These are phyloP conservation scores for Stenolophus ochropezus DNA, from an alignment of 2,888 invertebrate genomes.

Conservation along the genomic window DNA sequence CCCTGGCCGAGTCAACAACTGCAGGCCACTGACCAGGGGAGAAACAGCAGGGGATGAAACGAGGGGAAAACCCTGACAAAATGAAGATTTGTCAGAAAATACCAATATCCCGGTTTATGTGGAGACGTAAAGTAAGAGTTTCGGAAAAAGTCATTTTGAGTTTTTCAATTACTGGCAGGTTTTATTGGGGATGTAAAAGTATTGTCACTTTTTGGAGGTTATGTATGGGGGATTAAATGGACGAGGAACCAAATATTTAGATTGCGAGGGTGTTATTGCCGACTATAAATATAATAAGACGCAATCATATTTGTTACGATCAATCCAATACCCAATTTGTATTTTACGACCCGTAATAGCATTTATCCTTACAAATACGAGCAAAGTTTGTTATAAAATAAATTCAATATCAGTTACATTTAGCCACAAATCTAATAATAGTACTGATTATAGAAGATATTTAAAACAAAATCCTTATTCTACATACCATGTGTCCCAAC, in stretches of 20 bases:
- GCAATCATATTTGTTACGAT: not conserved
- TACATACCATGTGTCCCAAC: no score
- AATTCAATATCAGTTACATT: no score
- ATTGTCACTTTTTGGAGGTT: slow-evolving; percentile 46
- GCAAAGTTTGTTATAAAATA: no score
- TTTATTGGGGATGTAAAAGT: slow-evolving; percentile 45
- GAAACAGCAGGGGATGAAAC: slow-evolving; percentile 7
- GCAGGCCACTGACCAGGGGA: slow-evolving; percentile 2
- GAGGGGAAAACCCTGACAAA: slow-evolving; percentile 43
- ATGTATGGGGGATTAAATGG: slow-evolving; percentile 47
- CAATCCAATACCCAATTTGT: no score
- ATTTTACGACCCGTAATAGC: no score
- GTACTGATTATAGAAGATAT: no score
- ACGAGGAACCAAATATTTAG: slow-evolving; percentile 13
- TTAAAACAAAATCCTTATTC: no score
- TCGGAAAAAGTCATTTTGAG: slow-evolving; percentile 50
- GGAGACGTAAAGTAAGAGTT: slow-evolving; percentile 32
- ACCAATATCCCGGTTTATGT: slow-evolving; percentile 59
- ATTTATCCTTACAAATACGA: no score
- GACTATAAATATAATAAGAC: not conserved
- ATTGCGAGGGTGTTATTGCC: not conserved
- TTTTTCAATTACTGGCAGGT: slow-evolving; percentile 47
- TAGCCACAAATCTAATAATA: no score
- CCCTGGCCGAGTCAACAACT: slow-evolving; percentile 20
- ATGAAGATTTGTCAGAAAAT: slow-evolving; percentile 60